Conservation (phyloP, 2,888 invertebrate species). For the Apoda limacodes region DNA sequence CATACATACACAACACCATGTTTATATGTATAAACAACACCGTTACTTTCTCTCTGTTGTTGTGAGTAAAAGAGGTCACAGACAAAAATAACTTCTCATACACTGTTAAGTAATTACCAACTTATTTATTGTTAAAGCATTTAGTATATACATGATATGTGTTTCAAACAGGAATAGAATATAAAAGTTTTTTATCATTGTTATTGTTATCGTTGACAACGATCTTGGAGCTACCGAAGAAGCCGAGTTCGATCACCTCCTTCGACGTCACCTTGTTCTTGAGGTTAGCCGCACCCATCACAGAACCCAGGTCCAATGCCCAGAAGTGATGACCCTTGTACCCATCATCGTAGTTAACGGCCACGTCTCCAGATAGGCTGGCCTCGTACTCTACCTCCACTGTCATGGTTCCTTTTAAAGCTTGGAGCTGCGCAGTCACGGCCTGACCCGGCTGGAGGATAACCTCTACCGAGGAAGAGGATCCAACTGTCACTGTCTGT, state of each 20-base stretch:
- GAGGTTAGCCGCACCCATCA: constrained; percentile 22
- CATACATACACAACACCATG: no score
- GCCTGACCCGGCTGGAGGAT: constrained; percentile 25
- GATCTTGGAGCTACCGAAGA: constrained; percentile 23
- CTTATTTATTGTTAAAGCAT: no score
- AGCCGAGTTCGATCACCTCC: constrained; percentile 27
- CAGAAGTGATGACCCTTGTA: constrained; percentile 33
- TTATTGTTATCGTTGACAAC: constrained; percentile 14
- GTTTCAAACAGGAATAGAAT: constrained; percentile 6
- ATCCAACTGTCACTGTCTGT: constrained; percentile 18
- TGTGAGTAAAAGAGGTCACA: no score
- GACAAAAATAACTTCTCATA: no score
- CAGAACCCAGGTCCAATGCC: constrained; percentile 24
- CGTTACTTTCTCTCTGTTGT: no score
- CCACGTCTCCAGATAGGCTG: constrained; percentile 24
- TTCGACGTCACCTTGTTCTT: constrained; percentile 10
- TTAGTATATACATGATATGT: constrained; percentile 9
- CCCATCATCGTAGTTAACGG: constrained; percentile 23
- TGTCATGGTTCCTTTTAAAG: constrained; percentile 22
- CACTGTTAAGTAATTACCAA: no score
- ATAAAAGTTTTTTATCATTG: constrained; percentile 1
- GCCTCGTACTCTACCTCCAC: constrained; percentile 29
- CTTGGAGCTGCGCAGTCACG: constrained; percentile 23
- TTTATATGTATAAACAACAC: no score
- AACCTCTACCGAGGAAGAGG: constrained; percentile 20